Evolutionary conservation across 2,888 invertebrate genomes (phyloP), one percentile per base, ranked within the genome.

Genomic region (Melieria picta): DNA sequence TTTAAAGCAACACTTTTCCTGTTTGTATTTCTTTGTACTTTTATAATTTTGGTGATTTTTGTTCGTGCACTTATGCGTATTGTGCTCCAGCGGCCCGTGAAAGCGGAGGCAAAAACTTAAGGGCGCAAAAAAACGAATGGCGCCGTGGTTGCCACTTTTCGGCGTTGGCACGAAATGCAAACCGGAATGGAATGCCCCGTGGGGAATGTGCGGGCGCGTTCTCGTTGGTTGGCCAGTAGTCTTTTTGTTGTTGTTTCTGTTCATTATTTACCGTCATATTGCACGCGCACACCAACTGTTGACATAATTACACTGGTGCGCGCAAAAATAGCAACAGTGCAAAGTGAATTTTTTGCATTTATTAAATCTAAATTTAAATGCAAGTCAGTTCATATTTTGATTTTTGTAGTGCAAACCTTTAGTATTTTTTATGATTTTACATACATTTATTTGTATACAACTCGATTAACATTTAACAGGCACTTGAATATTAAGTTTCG

Each of bases 1-100:
- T 81, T 83, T 82, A 81, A 79, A 83, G 81, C 78, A 78, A 78
- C 79, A 77, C 75, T 80, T 79, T 79, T 81, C 79, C 75, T 50
- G 76, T 6, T 78, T 74, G 65, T 69, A 48, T 67, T 65, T 74
- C 60, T 69, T 69, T 65, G 69, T 60, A 7, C 43, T 30, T 30
- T 60, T 60, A 11, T 13, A 42, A 43, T 60, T 52, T 52, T 13
- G 13, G 52, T 52, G 11, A 52, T 52, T 13, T 52, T 52, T 9
- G 13, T 13, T n/a, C 13, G 13, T 13, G 13, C 13, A 52, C 52
- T n/a, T 52, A 52, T 7, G 9, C 11, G 11, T 11, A 50, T 2
- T 50, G 11, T 50, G 7, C 50, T 50, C 50, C 50, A 50, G 50
- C 11, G 50, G 9, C 7, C 50, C 11, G 9, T 13, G 30, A 13